Evolutionary conservation across 1,140 invertebrate genomes (phyloP).

Genomic region (Semibalanus balanoides): DNA sequence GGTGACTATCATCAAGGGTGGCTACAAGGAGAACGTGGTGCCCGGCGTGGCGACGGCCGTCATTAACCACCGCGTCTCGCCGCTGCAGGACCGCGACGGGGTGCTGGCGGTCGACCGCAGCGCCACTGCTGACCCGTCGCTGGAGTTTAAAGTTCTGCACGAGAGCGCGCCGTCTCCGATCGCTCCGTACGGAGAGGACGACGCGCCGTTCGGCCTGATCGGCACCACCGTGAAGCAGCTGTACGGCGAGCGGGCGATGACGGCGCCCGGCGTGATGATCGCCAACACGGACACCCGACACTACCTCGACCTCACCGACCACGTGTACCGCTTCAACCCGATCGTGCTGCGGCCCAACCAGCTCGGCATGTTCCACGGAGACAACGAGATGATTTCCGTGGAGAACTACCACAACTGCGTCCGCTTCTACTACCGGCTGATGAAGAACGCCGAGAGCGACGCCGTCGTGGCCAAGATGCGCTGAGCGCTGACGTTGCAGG

Average conservation of each 20-base stretch:
- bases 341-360: slow-evolving; percentile 31
- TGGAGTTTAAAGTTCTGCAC: slow-evolving; percentile 28
- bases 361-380: slow-evolving; percentile 35
- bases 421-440: not conserved
- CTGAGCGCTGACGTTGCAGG: too few relatives aligned
- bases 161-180: slow-evolving; percentile 32
- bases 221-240: slow-evolving; percentile 35
- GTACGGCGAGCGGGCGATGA: slow-evolving; percentile 29
- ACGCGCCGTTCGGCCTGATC: slow-evolving; percentile 35
- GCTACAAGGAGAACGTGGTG: slow-evolving; percentile 41
- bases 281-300: slow-evolving; percentile 41
- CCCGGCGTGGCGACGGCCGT: slow-evolving; percentile 35
- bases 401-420: not conserved
- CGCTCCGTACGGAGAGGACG: slow-evolving; percentile 32
- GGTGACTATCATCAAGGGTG: slow-evolving; percentile 39
- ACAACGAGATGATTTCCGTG: slow-evolving; percentile 39
- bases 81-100: slow-evolving; percentile 34
- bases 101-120: slow-evolving; percentile 36
- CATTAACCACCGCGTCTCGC: slow-evolving; percentile 42
- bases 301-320: slow-evolving; percentile 34
- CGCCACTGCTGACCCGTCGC: slow-evolving; percentile 34
- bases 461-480: not conserved
- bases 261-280: slow-evolving; percentile 35
- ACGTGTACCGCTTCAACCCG: slow-evolving; percentile 40
- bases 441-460: not conserved